Evolutionary conservation across 2,888 invertebrate genomes (phyloP).

Genomic region (Cyclophora albipunctata): DNA sequence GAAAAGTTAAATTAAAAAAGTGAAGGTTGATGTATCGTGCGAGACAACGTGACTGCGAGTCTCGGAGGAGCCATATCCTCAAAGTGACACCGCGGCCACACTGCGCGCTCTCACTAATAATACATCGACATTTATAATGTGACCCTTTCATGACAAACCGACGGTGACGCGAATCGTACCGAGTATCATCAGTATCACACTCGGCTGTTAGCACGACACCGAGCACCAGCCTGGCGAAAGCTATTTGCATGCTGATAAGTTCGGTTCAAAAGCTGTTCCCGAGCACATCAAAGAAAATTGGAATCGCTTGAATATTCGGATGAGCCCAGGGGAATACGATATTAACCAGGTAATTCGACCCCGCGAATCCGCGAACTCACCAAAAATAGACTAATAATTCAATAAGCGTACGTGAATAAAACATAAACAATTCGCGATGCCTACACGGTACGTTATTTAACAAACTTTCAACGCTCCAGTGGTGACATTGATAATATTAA

Average conservation of each 20-base stretch:
- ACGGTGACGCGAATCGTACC: constrained; percentile 5
- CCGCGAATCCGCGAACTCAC: neutral
- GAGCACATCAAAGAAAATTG: too few relatives aligned
- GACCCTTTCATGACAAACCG: constrained; percentile 15
- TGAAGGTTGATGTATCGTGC: constrained; percentile 7
- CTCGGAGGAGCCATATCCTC: constrained; percentile 22
- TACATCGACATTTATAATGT: constrained; percentile 15
- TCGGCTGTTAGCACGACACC: neutral
- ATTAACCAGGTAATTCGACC: constrained; percentile 1
- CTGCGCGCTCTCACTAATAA: constrained; percentile 9
- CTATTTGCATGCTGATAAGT: too few relatives aligned
- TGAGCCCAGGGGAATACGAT: too few relatives aligned
- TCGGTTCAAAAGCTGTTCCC: too few relatives aligned
- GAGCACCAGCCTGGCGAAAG: too few relatives aligned
- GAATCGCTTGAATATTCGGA: too few relatives aligned
- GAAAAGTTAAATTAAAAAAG: constrained; percentile 15
- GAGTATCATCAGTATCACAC: constrained; percentile 12
- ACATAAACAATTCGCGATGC: neutral
- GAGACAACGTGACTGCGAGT: constrained; percentile 13
- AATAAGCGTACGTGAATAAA: neutral
- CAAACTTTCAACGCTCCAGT: constrained; percentile 20
- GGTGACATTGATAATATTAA: constrained; percentile 29
- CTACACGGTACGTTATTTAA: constrained; percentile 2
- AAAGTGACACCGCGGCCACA: constrained; percentile 16
- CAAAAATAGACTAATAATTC: constrained; percentile 1